Percentiles rank a stretch among this genome's conserved stretches.
These are phyloP conservation scores for Diploscapter pachys DNA, from an alignment of 1,140 invertebrate species.

Conservation along the genomic window DNA sequence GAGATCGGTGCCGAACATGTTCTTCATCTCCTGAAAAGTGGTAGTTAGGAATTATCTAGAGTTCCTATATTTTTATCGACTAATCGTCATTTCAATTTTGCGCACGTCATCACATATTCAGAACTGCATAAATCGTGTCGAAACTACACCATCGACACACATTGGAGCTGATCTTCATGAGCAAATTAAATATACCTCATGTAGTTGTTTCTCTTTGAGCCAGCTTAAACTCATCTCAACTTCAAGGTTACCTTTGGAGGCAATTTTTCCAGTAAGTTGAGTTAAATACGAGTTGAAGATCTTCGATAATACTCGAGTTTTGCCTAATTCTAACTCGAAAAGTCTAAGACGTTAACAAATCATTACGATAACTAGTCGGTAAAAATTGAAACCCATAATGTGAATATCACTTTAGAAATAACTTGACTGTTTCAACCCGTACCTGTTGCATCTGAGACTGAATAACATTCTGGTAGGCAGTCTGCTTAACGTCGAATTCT, in stretches of 20 bases:
- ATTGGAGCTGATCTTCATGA: too few species aligned
- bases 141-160: too few species aligned
- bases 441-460: slow-evolving; percentile 23
- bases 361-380: too few species aligned
- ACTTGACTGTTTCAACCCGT: background rate
- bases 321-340: background rate
- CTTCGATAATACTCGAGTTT: too few species aligned
- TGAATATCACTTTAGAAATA: background rate
- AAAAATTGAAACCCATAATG: too few species aligned
- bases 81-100: background rate
- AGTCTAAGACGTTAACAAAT: background rate
- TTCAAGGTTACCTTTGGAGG: too few species aligned
- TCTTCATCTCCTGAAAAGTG: slow-evolving; percentile 31
- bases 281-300: too few species aligned
- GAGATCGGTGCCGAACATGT: slow-evolving; percentile 27
- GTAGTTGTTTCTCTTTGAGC: background rate
- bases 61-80: background rate
- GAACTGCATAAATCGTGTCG: too few species aligned
- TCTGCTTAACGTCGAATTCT: slow-evolving; percentile 42
- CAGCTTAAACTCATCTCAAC: background rate
- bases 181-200: background rate
- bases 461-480: slow-evolving; percentile 30
- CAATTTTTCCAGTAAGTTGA: too few species aligned
- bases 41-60: slow-evolving; percentile 3
- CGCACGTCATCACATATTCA: background rate